Evolutionary conservation across 1,140 invertebrate genomes (phyloP).

Genomic region (Magallana ariakensis): DNA sequence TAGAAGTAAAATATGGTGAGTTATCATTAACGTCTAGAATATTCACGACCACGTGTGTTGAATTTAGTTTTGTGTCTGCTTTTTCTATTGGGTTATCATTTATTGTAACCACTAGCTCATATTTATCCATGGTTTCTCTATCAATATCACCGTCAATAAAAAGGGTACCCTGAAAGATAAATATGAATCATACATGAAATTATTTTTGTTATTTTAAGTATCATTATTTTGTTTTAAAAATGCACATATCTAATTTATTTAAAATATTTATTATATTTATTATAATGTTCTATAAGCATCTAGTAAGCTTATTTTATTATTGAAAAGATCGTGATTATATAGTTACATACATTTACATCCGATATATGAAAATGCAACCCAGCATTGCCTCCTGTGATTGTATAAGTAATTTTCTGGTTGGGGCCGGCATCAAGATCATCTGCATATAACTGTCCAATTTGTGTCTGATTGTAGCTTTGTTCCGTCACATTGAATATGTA

Average conservation of each 20-base stretch:
- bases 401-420: background rate
- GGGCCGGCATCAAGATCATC: background rate
- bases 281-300: too few relatives aligned
- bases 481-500: background rate
- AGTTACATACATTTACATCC: too few relatives aligned
- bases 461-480: background rate
- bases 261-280: too few relatives aligned
- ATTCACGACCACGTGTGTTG: background rate
- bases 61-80: background rate
- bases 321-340: too few relatives aligned
- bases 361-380: too few relatives aligned
- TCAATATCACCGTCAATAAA: background rate
- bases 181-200: background rate
- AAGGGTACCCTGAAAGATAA: background rate
- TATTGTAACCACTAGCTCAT: background rate
- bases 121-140: background rate
- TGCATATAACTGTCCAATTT: background rate
- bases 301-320: too few relatives aligned
- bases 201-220: background rate
- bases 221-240: too few relatives aligned
- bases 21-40: constrained; percentile 27
- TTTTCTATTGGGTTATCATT: background rate
- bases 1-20: background rate
- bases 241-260: too few relatives aligned
- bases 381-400: background rate